Conservation (phyloP, 2,888 invertebrate species). For the Deladenus siricidicola region DNA sequence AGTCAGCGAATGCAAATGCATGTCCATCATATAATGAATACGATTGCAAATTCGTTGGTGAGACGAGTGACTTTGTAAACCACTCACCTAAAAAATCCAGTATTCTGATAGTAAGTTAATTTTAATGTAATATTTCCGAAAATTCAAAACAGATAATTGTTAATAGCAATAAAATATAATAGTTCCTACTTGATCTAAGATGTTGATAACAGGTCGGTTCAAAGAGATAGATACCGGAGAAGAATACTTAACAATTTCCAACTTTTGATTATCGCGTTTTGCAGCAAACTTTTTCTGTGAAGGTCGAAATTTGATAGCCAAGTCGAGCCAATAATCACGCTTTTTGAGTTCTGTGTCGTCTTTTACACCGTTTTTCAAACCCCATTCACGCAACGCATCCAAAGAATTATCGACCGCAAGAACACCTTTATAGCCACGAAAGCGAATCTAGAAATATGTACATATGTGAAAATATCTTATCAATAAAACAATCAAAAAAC, state of each 20-base stretch:
- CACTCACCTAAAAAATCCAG: slow-evolving; percentile 32
- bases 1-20: slow-evolving; percentile 36
- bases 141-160: too few relatives aligned
- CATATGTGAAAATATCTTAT: not conserved
- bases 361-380: slow-evolving; percentile 11
- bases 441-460: slow-evolving; percentile 39
- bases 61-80: slow-evolving; percentile 35
- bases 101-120: not conserved
- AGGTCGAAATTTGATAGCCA: slow-evolving; percentile 24
- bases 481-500: not conserved
- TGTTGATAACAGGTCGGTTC: slow-evolving; percentile 54
- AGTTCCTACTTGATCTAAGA: slow-evolving; percentile 48
- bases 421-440: slow-evolving; percentile 52
- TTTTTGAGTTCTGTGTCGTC: slow-evolving; percentile 10
- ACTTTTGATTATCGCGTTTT: slow-evolving; percentile 11
- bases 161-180: too few relatives aligned
- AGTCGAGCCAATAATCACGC: slow-evolving; percentile 14
- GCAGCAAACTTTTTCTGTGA: slow-evolving; percentile 30
- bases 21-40: slow-evolving; percentile 44
- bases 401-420: slow-evolving; percentile 43
- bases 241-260: slow-evolving; percentile 48
- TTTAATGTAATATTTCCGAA: too few relatives aligned
- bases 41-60: slow-evolving; percentile 38
- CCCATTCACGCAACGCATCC: slow-evolving; percentile 31
- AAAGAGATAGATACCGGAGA: slow-evolving; percentile 45